phyloP scores from a whole-genome alignment of 2,113 vertebrate species.

The Camarhynchus parvulus region DNA sequence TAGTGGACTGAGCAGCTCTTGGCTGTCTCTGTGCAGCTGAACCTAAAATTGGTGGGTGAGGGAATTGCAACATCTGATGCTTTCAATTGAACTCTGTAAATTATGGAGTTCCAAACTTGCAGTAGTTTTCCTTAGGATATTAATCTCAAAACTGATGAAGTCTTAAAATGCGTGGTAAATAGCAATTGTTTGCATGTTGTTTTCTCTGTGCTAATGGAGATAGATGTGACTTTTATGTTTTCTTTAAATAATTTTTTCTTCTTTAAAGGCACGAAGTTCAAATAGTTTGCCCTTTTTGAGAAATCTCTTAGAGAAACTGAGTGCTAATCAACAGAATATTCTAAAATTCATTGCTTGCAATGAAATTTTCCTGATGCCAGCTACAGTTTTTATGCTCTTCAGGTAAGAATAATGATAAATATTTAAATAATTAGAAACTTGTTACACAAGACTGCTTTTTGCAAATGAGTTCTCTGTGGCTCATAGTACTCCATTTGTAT shows the following conservation, averaged over 20 bases:
- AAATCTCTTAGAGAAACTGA: constrained; percentile 91
- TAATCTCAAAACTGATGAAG: not conserved
- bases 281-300: constrained; percentile 89
- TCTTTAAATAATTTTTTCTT: constrained; percentile 19
- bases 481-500: not conserved
- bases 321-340: constrained; percentile 95
- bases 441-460: not conserved
- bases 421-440: not conserved
- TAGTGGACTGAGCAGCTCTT: not conserved
- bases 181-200: not conserved
- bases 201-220: not conserved
- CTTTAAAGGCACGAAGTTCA: constrained; percentile 85
- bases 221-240: not conserved
- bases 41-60: not conserved
- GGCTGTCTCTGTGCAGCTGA: not conserved
- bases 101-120: not conserved
- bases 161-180: not conserved
- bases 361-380: constrained; percentile 98
- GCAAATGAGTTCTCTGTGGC: not conserved
- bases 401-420: constrained; percentile 80
- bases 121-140: not conserved
- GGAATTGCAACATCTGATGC: not conserved
- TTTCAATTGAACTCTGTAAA: not conserved
- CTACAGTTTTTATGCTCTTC: constrained; percentile 97
- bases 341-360: constrained; percentile 98